Conservation (phyloP, 2,888 invertebrate genomes). For the Amiota minor region DNA sequence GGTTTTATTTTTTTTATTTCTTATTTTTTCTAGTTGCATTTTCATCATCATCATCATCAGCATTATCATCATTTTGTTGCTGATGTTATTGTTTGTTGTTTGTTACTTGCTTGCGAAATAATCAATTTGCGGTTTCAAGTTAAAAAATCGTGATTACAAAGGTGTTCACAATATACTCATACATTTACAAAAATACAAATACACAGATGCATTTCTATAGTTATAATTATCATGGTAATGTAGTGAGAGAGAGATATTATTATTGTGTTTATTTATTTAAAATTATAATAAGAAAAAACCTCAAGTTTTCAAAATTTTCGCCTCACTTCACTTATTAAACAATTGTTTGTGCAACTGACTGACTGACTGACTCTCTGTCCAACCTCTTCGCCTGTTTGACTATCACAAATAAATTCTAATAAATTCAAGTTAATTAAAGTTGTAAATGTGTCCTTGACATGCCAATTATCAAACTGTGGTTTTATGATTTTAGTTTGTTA, state of each 20-base stretch:
- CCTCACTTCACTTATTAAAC: background rate
- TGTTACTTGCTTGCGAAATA: constrained; percentile 40
- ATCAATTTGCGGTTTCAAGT: constrained; percentile 23
- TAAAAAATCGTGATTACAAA: constrained; percentile 26
- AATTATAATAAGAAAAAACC: constrained; percentile 42
- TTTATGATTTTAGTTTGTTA: too few species aligned
- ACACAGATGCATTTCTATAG: too few species aligned
- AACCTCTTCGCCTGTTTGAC: background rate
- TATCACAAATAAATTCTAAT: constrained; percentile 28
- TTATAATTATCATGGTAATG: too few species aligned
- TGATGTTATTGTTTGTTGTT: constrained; percentile 32
- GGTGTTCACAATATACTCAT: constrained; percentile 27
- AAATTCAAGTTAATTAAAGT: constrained; percentile 45
- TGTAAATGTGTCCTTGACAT: constrained; percentile 27
- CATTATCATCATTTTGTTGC: constrained; percentile 20
- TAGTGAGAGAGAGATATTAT: background rate
- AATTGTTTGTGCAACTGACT: background rate
- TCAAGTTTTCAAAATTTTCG: constrained; percentile 24
- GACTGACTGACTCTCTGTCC: too few species aligned
- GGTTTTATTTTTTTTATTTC: background rate
- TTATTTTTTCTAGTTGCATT: background rate
- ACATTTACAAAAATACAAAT: too few species aligned
- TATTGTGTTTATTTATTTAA: constrained; percentile 33
- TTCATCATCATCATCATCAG: background rate
- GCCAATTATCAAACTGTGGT: background rate